Conservation (phyloP, 2,113 vertebrate genomes). For the Gorsachius goisagi region DNA sequence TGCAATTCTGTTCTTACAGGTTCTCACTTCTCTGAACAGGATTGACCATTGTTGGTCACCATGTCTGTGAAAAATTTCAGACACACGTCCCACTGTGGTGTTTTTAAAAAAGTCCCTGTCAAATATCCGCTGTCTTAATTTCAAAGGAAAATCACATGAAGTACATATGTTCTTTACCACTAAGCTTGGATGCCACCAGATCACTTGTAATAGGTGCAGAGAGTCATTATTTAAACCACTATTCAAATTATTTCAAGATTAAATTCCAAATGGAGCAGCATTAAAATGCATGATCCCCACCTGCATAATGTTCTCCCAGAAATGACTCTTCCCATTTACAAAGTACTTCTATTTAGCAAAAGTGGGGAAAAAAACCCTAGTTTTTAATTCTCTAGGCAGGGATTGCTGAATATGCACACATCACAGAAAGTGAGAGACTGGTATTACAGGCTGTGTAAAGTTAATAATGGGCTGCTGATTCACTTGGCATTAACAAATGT, state of each 20-base stretch:
- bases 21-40: background rate
- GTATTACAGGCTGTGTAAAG: constrained; percentile 19
- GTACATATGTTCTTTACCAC: background rate
- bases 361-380: background rate
- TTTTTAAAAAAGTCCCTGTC: background rate
- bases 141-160: constrained; percentile 4
- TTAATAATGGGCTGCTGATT: constrained; percentile 63
- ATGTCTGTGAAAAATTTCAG: background rate
- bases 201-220: background rate
- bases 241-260: constrained; percentile 58
- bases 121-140: background rate
- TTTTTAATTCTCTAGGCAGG: constrained; percentile 46
- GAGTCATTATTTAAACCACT: constrained; percentile 20
- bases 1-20: background rate
- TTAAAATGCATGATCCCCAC: constrained; percentile 56
- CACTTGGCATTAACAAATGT: constrained; percentile 55
- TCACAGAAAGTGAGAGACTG: constrained; percentile 4
- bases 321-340: constrained; percentile 33
- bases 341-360: constrained; percentile 38
- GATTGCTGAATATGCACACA: background rate
- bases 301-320: constrained; percentile 21
- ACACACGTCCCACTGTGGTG: background rate
- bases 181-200: background rate
- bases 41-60: background rate
- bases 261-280: constrained; percentile 47